Conservation (phyloP, 1,140 invertebrate species). For the Dinoponera quadriceps region DNA sequence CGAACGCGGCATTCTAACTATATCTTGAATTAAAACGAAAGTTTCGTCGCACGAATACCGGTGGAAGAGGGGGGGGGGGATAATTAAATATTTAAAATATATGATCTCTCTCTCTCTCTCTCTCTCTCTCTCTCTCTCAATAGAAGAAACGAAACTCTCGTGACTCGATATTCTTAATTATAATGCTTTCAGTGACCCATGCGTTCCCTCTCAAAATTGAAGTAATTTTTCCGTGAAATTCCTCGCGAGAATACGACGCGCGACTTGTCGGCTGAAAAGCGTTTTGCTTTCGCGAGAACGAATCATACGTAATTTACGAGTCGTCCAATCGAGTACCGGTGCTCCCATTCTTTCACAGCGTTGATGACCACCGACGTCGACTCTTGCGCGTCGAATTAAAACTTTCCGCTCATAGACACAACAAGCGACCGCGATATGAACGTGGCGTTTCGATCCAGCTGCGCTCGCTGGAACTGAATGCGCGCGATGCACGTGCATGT, state of each 20-base stretch:
- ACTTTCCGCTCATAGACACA: constrained; percentile 61
- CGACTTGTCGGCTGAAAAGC: background rate
- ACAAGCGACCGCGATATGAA: constrained; percentile 60
- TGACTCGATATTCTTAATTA: background rate
- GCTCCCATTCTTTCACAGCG: constrained; percentile 26
- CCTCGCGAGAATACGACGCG: background rate
- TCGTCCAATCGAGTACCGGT: constrained; percentile 11
- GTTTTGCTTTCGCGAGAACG: constrained; percentile 27
- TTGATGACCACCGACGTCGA: background rate
- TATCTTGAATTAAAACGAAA: constrained; percentile 11
- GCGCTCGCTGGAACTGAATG: constrained; percentile 20
- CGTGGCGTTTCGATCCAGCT: constrained; percentile 45
- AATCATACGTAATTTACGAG: constrained; percentile 23
- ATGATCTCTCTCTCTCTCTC: no score
- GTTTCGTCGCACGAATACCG: constrained; percentile 3
- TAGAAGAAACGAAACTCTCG: background rate
- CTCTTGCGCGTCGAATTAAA: constrained; percentile 54
- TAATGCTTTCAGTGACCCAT: background rate
- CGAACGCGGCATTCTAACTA: constrained; percentile 1
- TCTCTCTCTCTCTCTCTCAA: no score
- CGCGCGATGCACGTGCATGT: constrained; percentile 36
- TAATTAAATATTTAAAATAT: background rate
- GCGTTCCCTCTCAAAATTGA: background rate
- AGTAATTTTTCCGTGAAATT: background rate
- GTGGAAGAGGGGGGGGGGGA: no score